Base-by-base conservation (phyloP, 2,113 vertebrate genomes). In the Sterna hirundo region DNA sequence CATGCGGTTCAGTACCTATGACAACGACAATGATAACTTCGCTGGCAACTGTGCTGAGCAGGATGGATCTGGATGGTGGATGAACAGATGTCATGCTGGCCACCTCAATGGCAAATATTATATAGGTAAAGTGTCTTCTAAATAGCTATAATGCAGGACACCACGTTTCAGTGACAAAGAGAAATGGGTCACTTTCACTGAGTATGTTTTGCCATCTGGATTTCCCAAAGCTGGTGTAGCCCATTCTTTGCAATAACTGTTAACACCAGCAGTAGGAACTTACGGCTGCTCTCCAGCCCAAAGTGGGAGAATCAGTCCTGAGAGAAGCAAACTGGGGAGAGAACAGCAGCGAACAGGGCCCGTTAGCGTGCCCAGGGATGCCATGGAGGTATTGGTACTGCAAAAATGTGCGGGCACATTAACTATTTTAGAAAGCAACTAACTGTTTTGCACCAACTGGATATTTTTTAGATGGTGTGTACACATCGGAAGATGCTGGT, bases 21-120 rank as follows among this genome's bases (percentile, higher is more conserved):
- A 99, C 96, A 98, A 69, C 1, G 99, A 99, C 97, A 99, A 99
- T 4, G 99, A 99, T 93, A 99, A 97, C 20, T 99, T 93, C 15
- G 87, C 97, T 0, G 98, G 98, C 60, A 99, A 99, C 98, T 99
- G 99, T 88, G 99, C 99, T 32, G 86, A 96, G 58, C 98, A 99
- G 96, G 99, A 99, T 7, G 98, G 99, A 42, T 99, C 99, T 16
- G 99, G 99, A 14, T 99, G 99, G 99, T 99, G 99, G 99, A 99
- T 99, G 99, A 99, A 99, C 70, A 98, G 98, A 51, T 99, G 99
- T 47, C 99, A 99, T 5, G 99, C 99, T 62, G 99, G 96, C 64
- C 99, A 99, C 93, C 98, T 99, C 94, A 99, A 99, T 15, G 99
- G 99, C 88, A 97, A 98, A 98, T 99, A 99, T 91, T 99, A 99